A percentile compares a stretch with the other conserved stretches of the same genome.
Evolutionary conservation across 2,888 invertebrate species (phyloP).

Genomic region (Macrosoma leucophasiata): DNA sequence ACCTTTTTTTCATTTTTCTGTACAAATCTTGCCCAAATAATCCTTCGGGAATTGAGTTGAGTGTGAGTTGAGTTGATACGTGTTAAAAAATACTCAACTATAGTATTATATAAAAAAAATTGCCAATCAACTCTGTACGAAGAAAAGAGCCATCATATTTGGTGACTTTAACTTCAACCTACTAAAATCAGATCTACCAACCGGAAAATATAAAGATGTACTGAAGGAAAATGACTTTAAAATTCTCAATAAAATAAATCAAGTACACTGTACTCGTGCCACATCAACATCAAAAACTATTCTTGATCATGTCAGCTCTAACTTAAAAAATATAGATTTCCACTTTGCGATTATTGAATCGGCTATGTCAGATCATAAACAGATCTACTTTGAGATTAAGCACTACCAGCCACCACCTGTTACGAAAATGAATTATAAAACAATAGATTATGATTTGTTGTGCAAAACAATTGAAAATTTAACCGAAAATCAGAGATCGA

Average conservation of each 20-base stretch:
- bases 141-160: too few species aligned
- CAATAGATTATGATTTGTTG: not conserved
- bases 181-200: not conserved
- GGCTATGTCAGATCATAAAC: conserved; percentile 12
- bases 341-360: conserved; percentile 17
- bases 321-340: conserved; percentile 12
- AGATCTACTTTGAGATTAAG: conserved; percentile 7
- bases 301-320: conserved; percentile 20
- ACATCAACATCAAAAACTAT: conserved; percentile 12
- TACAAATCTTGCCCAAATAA: too few species aligned
- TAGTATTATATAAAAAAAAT: too few species aligned
- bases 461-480: not conserved
- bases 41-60: too few species aligned
- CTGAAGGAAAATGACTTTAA: conserved; percentile 12
- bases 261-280: conserved; percentile 18
- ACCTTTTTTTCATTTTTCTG: too few species aligned
- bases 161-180: conserved; percentile 1
- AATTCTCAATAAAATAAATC: conserved; percentile 15
- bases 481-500: too few species aligned
- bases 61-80: too few species aligned
- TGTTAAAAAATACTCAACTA: too few species aligned
- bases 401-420: not conserved
- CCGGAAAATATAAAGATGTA: conserved; percentile 1
- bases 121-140: too few species aligned
- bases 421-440: conserved; percentile 2